Conservation (phyloP, 2,888 invertebrate genomes). For the Apotomis turbidana region DNA sequence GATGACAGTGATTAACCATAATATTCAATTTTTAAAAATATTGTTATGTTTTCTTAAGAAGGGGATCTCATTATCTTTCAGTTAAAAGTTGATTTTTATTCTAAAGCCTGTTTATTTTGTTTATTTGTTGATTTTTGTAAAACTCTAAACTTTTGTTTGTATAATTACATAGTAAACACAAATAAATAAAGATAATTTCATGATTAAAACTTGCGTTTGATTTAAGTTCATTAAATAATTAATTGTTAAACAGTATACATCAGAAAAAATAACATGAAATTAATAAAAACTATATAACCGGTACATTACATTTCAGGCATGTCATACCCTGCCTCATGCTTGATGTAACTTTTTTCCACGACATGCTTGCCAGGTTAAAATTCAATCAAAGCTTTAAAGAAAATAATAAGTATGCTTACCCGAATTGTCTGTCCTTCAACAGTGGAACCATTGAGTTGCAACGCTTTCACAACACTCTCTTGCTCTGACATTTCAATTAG, state of each 20-base stretch:
- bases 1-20: neutral
- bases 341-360: too few relatives aligned
- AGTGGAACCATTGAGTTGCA: constrained; percentile 92
- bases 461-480: constrained; percentile 91
- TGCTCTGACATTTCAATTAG: constrained; percentile 98
- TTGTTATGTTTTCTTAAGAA: neutral
- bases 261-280: neutral
- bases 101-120: neutral
- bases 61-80: constrained; percentile 8
- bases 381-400: too few relatives aligned
- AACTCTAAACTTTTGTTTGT: neutral
- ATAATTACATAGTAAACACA: neutral
- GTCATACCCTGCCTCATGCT: constrained; percentile 1
- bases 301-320: constrained; percentile 2
- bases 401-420: constrained; percentile 54
- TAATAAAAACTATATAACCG: neutral
- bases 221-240: neutral
- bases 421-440: constrained; percentile 88
- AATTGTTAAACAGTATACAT: constrained; percentile 1
- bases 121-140: neutral
- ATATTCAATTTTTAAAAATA: neutral
- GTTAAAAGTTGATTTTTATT: neutral
- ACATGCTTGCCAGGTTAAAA: neutral
- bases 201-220: neutral
- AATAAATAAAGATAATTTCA: constrained; percentile 4